Percentiles rank a stretch among this genome's conserved stretches.
phyloP scores from a whole-genome alignment of 2,113 vertebrate genomes.

The Abramis brama region DNA sequence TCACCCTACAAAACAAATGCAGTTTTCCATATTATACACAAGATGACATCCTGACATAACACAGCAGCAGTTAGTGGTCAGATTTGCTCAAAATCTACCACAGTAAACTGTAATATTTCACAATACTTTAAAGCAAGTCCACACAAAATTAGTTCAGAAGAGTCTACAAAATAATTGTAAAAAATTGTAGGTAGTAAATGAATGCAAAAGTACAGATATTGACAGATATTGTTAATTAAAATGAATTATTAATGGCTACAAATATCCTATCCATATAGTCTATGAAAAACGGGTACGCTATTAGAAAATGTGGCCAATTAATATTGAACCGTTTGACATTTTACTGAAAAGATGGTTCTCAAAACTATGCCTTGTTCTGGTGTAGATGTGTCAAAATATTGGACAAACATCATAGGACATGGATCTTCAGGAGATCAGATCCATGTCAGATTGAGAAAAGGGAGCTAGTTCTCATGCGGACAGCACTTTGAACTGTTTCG shows the following conservation, averaged over 20 bases:
- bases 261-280: neutral
- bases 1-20: neutral
- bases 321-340: no score
- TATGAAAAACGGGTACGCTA: neutral
- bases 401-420: neutral
- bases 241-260: neutral
- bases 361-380: neutral
- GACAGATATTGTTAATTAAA: neutral
- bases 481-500: slow-evolving; percentile 25
- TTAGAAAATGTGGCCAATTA: neutral
- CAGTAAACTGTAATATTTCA: neutral
- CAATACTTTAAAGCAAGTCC: neutral
- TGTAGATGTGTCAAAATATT: neutral
- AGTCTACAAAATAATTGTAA: neutral
- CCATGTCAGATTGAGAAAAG: neutral
- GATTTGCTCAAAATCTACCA: neutral
- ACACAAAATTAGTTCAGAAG: no score
- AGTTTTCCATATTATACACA: neutral
- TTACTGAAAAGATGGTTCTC: neutral
- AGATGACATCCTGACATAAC: neutral
- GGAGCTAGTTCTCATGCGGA: neutral
- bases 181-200: neutral
- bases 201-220: neutral
- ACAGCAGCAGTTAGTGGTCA: neutral
- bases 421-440: no score